A percentile compares a stretch with the other conserved stretches of the same genome.
Evolutionary conservation across 1,140 invertebrate species (phyloP).

Genomic region (Drosophila pseudoananassae): DNA sequence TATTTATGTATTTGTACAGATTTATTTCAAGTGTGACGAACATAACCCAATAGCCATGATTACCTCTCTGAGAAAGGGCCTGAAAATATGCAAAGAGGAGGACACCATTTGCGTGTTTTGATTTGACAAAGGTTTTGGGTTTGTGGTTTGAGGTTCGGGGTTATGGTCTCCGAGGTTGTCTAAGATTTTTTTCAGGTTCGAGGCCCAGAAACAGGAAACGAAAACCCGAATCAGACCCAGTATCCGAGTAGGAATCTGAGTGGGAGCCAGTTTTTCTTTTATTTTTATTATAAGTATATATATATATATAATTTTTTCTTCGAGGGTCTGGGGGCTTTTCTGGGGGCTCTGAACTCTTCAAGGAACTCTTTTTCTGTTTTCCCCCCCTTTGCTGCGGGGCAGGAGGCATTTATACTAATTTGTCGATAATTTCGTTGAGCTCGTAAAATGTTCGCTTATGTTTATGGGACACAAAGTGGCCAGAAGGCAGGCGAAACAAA

Average conservation of each 20-base stretch:
- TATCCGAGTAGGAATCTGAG: constrained; percentile 21
- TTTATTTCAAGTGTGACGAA: background rate
- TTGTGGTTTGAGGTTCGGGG: background rate
- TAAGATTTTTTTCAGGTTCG: background rate
- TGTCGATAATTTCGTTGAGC: constrained; percentile 72
- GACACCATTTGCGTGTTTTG: constrained; percentile 35
- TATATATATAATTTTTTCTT: too few relatives aligned
- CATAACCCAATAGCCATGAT: background rate
- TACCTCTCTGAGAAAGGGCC: background rate
- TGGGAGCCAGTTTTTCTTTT: background rate
- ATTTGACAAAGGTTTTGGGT: constrained; percentile 51
- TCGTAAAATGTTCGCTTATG: constrained; percentile 59
- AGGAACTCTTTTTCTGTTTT: background rate
- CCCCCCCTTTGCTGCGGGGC: background rate
- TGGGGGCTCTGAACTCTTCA: too few relatives aligned
- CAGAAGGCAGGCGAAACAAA: constrained; percentile 3
- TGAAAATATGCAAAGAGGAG: constrained; percentile 28
- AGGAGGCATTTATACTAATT: constrained; percentile 77
- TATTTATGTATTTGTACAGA: too few relatives aligned
- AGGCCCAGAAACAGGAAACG: background rate
- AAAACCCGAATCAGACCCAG: background rate
- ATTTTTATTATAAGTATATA: too few relatives aligned
- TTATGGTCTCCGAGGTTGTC: background rate
- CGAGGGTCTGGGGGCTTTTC: too few relatives aligned
- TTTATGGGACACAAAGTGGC: constrained; percentile 39